Evolutionary conservation across 2,888 invertebrate genomes (phyloP).

Genomic region (Perizoma affinitatum): DNA sequence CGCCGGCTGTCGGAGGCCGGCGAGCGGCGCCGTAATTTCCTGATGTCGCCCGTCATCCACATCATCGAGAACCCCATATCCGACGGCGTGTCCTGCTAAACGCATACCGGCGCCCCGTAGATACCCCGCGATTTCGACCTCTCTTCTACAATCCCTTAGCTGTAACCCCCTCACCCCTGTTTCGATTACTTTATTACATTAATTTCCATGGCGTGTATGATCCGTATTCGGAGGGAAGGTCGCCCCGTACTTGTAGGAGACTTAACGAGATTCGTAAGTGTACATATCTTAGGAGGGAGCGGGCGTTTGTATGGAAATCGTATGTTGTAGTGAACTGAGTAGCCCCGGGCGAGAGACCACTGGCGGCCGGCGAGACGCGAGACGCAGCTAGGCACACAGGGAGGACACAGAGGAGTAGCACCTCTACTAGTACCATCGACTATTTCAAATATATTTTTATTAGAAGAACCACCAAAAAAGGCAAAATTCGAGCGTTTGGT

Average conservation of each 20-base stretch:
- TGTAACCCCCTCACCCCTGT: not conserved
- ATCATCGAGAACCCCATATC: slow-evolving; percentile 92
- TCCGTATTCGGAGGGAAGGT: slow-evolving; percentile 12
- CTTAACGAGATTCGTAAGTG: slow-evolving; percentile 40
- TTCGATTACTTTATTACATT: slow-evolving; percentile 8
- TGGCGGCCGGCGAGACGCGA: not conserved
- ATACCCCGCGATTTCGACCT: slow-evolving; percentile 17
- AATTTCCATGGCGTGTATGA: slow-evolving; percentile 6
- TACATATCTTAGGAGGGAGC: slow-evolving; percentile 52
- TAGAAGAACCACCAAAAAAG: slow-evolving; percentile 48
- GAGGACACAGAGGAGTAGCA: slow-evolving; percentile 30
- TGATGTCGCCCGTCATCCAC: slow-evolving; percentile 87
- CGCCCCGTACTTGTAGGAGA: slow-evolving; percentile 9
- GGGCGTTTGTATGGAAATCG: slow-evolving; percentile 1
- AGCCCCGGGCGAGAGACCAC: slow-evolving; percentile 28
- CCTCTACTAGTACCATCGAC: slow-evolving; percentile 48
- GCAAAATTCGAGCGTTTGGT: slow-evolving; percentile 49
- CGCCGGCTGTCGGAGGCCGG: slow-evolving; percentile 83
- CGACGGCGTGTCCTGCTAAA: slow-evolving; percentile 89
- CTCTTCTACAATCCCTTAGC: slow-evolving; percentile 4
- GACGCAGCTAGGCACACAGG: not conserved
- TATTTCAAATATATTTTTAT: slow-evolving; percentile 54
- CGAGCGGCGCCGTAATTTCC: slow-evolving; percentile 71
- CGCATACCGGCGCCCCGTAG: slow-evolving; percentile 12
- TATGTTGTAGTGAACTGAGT: not conserved